phyloP scores from a whole-genome alignment of 1,140 invertebrate species.

The Drosophila teissieri region DNA sequence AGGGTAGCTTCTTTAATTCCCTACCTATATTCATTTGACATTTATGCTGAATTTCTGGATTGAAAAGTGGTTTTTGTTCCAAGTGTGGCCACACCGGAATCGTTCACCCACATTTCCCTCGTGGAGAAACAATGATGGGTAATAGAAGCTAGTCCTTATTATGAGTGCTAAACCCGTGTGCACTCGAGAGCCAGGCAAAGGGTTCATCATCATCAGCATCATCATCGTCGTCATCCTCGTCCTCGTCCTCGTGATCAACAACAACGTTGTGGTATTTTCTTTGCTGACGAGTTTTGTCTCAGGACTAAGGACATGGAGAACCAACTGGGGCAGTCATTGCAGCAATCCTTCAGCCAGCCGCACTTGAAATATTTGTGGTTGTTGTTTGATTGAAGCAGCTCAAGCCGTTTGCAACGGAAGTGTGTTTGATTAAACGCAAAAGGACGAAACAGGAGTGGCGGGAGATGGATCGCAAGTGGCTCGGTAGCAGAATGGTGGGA shows the following conservation, averaged over 20 bases:
- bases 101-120: conserved; percentile 69
- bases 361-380: conserved; percentile 81
- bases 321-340: conserved; percentile 22
- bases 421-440: conserved; percentile 80
- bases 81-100: conserved; percentile 19
- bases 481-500: conserved; percentile 23
- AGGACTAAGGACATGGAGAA: conserved; percentile 25
- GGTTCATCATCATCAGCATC: conserved; percentile 66
- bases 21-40: background rate
- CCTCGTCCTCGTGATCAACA: conserved; percentile 51
- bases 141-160: conserved; percentile 44
- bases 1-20: too few relatives aligned
- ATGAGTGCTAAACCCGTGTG: conserved; percentile 60
- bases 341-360: conserved; percentile 60
- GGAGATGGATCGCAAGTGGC: conserved; percentile 13
- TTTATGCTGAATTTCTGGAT: background rate
- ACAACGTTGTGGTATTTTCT: conserved; percentile 74
- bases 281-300: conserved; percentile 75
- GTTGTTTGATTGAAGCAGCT: conserved; percentile 81
- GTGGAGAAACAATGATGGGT: conserved; percentile 46
- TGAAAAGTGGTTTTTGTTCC: background rate
- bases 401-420: conserved; percentile 80
- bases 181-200: conserved; percentile 71
- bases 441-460: conserved; percentile 55
- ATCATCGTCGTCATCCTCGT: conserved; percentile 37